phyloP scores from a whole-genome alignment of 2,797 vertebrate species.

The Thaleichthys pacificus region DNA sequence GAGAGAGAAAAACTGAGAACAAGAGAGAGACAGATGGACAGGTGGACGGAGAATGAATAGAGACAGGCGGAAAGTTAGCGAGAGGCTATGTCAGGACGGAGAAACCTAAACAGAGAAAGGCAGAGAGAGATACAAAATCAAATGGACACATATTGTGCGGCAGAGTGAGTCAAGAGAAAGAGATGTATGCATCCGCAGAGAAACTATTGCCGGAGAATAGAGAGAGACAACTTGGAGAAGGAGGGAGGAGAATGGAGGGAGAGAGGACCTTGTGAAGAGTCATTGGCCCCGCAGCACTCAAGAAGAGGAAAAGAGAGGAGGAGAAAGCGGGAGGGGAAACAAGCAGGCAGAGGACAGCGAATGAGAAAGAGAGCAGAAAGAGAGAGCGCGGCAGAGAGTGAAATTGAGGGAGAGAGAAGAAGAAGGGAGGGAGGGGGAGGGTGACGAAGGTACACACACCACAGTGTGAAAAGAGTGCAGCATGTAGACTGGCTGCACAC shows the following conservation, averaged over 20 bases:
- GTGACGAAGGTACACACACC: conserved; percentile 46
- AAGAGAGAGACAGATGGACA: conserved; percentile 2
- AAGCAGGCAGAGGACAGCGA: background rate
- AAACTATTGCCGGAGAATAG: conserved; percentile 73
- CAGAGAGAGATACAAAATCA: conserved; percentile 27
- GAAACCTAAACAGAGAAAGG: conserved; percentile 10
- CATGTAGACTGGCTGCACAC: conserved; percentile 53
- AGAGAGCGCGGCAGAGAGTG: conserved; percentile 13
- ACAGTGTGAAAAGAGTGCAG: conserved; percentile 45
- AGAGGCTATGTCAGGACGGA: background rate
- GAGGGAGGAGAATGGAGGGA: conserved; percentile 40
- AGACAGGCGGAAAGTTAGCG: conserved; percentile 21
- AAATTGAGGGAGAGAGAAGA: conserved; percentile 10
- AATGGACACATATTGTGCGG: conserved; percentile 23
- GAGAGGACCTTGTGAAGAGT: background rate
- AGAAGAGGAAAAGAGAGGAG: conserved; percentile 16
- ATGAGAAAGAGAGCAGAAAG: conserved; percentile 30
- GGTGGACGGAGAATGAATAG: conserved; percentile 20
- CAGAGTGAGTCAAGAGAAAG: conserved; percentile 38
- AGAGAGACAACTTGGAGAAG: conserved; percentile 70
- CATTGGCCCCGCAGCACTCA: background rate
- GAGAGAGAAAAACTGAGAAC: conserved; percentile 2
- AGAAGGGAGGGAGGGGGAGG: conserved; percentile 36
- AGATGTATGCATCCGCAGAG: conserved; percentile 82
- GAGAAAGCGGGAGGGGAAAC: conserved; percentile 29